These are phyloP conservation scores for Rhagonycha fulva DNA, from an alignment of 2,888 invertebrate species.

Conservation along the genomic window DNA sequence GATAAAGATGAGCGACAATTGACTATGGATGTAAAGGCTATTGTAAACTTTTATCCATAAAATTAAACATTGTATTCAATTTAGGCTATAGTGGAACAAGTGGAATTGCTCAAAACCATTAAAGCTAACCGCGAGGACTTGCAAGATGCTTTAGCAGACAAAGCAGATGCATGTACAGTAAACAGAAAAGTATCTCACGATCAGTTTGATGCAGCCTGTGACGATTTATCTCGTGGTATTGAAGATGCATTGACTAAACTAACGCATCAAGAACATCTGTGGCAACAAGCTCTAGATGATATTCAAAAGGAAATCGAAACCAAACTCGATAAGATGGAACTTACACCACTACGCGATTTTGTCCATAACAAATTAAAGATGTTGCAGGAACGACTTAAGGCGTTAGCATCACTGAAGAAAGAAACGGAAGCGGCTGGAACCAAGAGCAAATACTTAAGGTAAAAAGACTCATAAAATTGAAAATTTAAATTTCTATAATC, in stretches of 20 bases:
- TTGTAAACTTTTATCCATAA: background rate
- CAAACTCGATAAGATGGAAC: slow-evolving; percentile 69
- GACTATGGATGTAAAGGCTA: slow-evolving; percentile 61
- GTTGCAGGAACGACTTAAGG: slow-evolving; percentile 66
- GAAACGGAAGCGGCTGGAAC: slow-evolving; percentile 76
- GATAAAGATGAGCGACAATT: slow-evolving; percentile 62
- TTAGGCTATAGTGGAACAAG: slow-evolving; percentile 66
- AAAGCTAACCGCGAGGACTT: slow-evolving; percentile 75
- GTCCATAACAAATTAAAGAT: slow-evolving; percentile 64
- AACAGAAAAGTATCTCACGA: slow-evolving; percentile 76
- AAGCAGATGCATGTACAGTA: slow-evolving; percentile 71
- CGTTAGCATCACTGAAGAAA: slow-evolving; percentile 61
- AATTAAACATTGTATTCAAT: background rate
- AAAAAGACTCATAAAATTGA: too few relatives aligned
- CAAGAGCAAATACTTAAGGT: slow-evolving; percentile 67
- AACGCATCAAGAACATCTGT: slow-evolving; percentile 65
- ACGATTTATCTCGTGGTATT: slow-evolving; percentile 66
- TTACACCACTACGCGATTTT: slow-evolving; percentile 67
- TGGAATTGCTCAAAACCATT: slow-evolving; percentile 66
- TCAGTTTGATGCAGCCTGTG: slow-evolving; percentile 71
- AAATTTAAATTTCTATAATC: too few relatives aligned
- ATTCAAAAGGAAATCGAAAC: slow-evolving; percentile 69
- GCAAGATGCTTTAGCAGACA: slow-evolving; percentile 73
- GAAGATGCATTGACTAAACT: slow-evolving; percentile 68
- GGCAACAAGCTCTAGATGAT: slow-evolving; percentile 69